phyloP scores from a whole-genome alignment of 35 echinoderm and acorn worm species.

The Patiria miniata region DNA sequence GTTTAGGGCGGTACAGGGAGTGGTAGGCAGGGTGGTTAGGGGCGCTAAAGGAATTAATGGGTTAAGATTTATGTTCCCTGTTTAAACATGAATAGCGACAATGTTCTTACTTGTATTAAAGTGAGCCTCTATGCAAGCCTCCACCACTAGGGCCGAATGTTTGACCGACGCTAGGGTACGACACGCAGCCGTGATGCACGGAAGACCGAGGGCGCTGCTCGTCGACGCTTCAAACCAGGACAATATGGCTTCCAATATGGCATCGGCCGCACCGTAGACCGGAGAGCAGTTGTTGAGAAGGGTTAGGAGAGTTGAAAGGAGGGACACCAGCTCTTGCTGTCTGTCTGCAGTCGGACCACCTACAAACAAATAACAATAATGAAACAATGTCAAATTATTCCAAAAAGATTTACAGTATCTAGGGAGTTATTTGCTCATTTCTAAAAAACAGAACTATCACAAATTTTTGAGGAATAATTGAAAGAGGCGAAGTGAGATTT shows the following conservation, averaged over 20 bases:
- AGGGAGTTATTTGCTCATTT: too few relatives aligned
- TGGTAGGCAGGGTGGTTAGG: too few relatives aligned
- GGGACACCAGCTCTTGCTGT: conserved; percentile 38
- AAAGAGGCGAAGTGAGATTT: too few relatives aligned
- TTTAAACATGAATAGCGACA: neutral
- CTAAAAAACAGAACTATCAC: too few relatives aligned
- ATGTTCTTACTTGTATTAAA: conserved; percentile 76
- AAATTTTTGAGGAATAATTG: too few relatives aligned
- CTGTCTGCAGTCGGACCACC: conserved; percentile 47
- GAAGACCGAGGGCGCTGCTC: conserved; percentile 58
- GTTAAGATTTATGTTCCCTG: too few relatives aligned
- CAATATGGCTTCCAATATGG: conserved; percentile 54
- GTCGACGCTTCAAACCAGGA: conserved; percentile 60
- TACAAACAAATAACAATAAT: conserved; percentile 22
- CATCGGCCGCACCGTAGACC: conserved; percentile 51
- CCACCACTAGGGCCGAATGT: conserved; percentile 69
- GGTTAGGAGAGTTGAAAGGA: conserved; percentile 65
- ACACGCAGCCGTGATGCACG: conserved; percentile 77
- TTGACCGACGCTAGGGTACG: conserved; percentile 78
- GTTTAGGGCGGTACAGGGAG: too few relatives aligned
- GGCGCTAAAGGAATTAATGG: too few relatives aligned
- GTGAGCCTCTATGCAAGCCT: conserved; percentile 79
- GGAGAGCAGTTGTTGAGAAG: conserved; percentile 94
- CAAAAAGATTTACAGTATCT: too few relatives aligned
- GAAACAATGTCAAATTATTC: neutral